A percentile compares a stretch with the other conserved stretches of the same genome.
phyloP scores from a whole-genome alignment of 1,140 invertebrate species.

The Pseudomyrmex flavicornis region DNA sequence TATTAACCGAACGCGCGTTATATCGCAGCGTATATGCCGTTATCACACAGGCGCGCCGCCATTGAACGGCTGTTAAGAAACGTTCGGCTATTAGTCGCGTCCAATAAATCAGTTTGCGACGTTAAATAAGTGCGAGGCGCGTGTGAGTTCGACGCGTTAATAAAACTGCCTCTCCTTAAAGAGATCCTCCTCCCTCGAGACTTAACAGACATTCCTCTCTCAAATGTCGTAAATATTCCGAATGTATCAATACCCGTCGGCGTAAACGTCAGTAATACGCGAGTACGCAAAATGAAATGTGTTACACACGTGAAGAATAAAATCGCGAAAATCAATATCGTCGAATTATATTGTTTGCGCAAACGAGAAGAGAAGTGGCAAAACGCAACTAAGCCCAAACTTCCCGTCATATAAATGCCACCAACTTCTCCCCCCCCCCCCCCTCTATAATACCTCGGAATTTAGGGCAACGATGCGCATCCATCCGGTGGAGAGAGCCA shows the following conservation, averaged over 20 bases:
- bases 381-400: background rate
- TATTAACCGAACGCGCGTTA: conserved; percentile 42
- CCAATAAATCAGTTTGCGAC: conserved; percentile 55
- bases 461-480: conserved; percentile 65
- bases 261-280: too few species aligned
- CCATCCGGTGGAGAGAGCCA: conserved; percentile 22
- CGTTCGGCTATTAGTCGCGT: conserved; percentile 30
- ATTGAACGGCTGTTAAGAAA: conserved; percentile 19
- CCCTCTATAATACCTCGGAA: conserved; percentile 56
- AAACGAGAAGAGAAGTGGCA: background rate
- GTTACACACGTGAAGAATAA: background rate
- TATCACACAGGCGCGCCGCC: conserved; percentile 17
- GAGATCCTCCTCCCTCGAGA: too few species aligned
- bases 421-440: too few species aligned
- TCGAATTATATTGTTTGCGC: background rate
- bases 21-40: conserved; percentile 2
- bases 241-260: too few species aligned
- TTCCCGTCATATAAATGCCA: conserved; percentile 2
- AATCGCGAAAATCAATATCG: background rate
- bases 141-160: background rate
- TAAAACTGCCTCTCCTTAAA: too few species aligned
- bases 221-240: too few species aligned
- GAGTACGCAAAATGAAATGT: too few species aligned
- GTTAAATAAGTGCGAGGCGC: background rate
- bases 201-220: too few species aligned